phyloP scores from a whole-genome alignment of 2,797 vertebrate species.

The Atherinosoma microstoma region DNA sequence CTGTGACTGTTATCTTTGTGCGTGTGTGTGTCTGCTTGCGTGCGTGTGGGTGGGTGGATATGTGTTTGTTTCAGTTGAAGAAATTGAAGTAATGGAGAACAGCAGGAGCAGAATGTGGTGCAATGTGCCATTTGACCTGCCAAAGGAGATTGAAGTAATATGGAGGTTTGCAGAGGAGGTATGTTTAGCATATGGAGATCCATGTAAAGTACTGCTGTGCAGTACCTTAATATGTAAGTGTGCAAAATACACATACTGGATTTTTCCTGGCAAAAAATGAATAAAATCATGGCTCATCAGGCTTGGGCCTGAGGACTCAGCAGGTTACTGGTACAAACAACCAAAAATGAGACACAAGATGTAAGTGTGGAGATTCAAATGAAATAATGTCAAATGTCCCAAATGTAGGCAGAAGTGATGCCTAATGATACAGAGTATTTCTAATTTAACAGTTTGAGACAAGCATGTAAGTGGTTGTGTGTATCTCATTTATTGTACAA shows the following conservation, averaged over 20 bases:
- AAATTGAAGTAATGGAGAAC: slow-evolving; percentile 78
- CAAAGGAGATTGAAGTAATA: slow-evolving; percentile 70
- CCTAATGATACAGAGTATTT: not conserved
- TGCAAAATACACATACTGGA: not conserved
- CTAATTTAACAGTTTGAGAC: not conserved
- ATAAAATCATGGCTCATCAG: not conserved
- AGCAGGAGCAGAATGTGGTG: slow-evolving; percentile 82
- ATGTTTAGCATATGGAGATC: slow-evolving; percentile 16
- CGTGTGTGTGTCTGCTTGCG: slow-evolving; percentile 27
- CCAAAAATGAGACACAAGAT: not conserved
- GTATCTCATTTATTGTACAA: not conserved
- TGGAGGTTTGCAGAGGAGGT: slow-evolving; percentile 84
- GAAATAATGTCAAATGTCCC: not conserved
- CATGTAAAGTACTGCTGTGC: slow-evolving; percentile 4
- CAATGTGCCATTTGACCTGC: slow-evolving; percentile 78
- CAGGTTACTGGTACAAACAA: not conserved
- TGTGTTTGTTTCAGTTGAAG: slow-evolving; percentile 80
- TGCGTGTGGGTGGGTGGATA: slow-evolving; percentile 57
- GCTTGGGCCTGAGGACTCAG: not conserved
- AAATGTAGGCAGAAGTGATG: not conserved
- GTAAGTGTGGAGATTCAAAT: not conserved
- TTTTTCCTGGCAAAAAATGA: slow-evolving; percentile 7
- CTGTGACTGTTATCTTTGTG: slow-evolving; percentile 57
- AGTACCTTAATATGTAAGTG: slow-evolving; percentile 2
- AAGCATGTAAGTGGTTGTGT: not conserved